phyloP scores from a whole-genome alignment of 2,797 vertebrate species.

The Columba guinea region DNA sequence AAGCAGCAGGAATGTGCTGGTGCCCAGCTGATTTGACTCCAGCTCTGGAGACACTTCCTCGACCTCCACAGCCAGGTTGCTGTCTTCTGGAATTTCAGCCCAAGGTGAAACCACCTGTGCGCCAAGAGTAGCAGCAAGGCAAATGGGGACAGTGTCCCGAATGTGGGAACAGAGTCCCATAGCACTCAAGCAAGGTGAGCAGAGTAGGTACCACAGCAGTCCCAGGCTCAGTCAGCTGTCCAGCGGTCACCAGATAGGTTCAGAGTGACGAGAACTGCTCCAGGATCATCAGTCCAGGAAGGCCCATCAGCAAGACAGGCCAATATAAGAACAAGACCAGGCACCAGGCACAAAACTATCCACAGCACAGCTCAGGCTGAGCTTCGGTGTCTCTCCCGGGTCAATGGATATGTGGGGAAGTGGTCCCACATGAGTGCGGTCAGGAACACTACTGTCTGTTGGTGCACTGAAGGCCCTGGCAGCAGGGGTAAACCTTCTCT shows the following conservation, averaged over 20 bases:
- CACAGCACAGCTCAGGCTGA: not conserved
- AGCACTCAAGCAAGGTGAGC: not conserved
- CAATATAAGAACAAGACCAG: not conserved
- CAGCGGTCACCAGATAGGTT: not conserved
- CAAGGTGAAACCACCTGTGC: not conserved
- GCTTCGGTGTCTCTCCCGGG: not conserved
- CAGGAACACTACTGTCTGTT: not conserved
- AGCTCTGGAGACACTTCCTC: not conserved
- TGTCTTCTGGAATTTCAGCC: not conserved
- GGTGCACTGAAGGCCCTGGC: not conserved
- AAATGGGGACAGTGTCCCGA: not conserved
- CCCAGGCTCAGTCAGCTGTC: not conserved
- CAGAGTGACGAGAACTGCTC: accelerated
- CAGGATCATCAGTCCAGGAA: not conserved
- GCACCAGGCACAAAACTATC: not conserved
- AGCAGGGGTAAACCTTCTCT: not conserved
- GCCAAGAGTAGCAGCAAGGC: not conserved
- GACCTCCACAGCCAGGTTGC: not conserved
- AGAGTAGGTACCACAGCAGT: not conserved
- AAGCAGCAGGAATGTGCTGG: not conserved
- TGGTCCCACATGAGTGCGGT: accelerated
- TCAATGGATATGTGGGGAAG: not conserved
- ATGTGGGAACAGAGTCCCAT: not conserved
- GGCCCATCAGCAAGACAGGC: not conserved
- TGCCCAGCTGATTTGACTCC: not conserved